Base-by-base conservation (phyloP, 35 echinoderm and acorn worm genomes). In the Lytechinus pictus region DNA sequence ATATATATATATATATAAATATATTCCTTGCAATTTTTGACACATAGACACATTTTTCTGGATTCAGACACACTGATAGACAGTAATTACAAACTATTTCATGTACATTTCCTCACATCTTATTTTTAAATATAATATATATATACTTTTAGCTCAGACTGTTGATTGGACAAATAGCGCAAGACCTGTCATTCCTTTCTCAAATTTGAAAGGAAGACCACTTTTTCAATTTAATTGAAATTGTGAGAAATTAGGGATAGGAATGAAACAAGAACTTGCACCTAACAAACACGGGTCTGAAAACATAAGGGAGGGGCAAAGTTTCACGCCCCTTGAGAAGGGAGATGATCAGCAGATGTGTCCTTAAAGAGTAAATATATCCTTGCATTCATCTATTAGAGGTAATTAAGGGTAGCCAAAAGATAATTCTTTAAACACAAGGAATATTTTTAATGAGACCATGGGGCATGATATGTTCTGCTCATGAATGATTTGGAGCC, bases 281-380 rank as follows among this genome's bases (percentile, higher is more conserved):
- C 66, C 66, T 24, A 16, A 24, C 66, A 16, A 79, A 24, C 14
- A 24, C 7, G 66, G 66, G 66, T 14, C 19, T n/a, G 66, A 24
- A 79, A 79, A 79, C 66, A 79, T 14, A 24, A 79, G 66, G 66
- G 66, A 79, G 66, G 66, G 19, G 66, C 66, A 7, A 79, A 6
- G 66, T 79, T 79, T 79, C 66, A 79, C 19, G 66, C 66, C 66
- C 66, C 66, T 79, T 79, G 66, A 79, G 66, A 79, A n/a, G 66
- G n/a, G 66, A 79, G 66, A 79, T 79, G 19, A 79, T 24, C 16
- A 14, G 66, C 66, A 79, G 19, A 24, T 79, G 66, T 79, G 21
- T 79, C 66, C 66, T 79, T 79, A 79, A 79, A 79, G 66, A 79
- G 66, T 79, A 79, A 79, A 79, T 79, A 14, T 79, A 79, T 6